phyloP scores from a whole-genome alignment of 1,140 invertebrate species.

The Vanessa atalanta region DNA sequence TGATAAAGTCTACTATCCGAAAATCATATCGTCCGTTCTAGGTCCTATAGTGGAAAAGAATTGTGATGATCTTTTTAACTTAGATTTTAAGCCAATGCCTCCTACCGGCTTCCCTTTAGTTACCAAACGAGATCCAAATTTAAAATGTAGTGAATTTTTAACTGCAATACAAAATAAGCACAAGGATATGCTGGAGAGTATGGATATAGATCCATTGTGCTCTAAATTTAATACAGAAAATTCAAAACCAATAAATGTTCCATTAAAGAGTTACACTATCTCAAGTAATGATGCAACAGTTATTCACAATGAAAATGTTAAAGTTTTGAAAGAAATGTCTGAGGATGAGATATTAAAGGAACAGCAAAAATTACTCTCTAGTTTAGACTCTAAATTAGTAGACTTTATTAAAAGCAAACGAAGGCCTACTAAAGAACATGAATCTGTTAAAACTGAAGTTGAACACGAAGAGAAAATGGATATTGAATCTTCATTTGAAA shows the following conservation, averaged over 20 bases:
- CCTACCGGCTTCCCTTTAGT: slow-evolving; percentile 60
- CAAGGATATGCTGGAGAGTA: slow-evolving; percentile 48
- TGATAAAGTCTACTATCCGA: slow-evolving; percentile 77
- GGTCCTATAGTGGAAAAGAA: slow-evolving; percentile 84
- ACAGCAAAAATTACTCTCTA: slow-evolving; percentile 84
- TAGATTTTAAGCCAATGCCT: slow-evolving; percentile 48
- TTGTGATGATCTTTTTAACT: slow-evolving; percentile 51
- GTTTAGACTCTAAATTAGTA: slow-evolving; percentile 85
- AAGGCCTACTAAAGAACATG: slow-evolving; percentile 43
- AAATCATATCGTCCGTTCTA: slow-evolving; percentile 77
- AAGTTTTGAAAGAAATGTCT: slow-evolving; percentile 85
- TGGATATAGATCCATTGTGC: slow-evolving; percentile 62
- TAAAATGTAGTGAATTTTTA: slow-evolving; percentile 47
- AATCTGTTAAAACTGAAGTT: slow-evolving; percentile 15
- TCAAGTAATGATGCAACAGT: slow-evolving; percentile 79
- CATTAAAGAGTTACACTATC: slow-evolving; percentile 80
- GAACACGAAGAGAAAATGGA: slow-evolving; percentile 50
- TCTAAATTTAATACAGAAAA: slow-evolving; percentile 13
- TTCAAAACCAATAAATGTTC: slow-evolving; percentile 50
- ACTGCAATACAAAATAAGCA: slow-evolving; percentile 47
- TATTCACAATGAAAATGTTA: slow-evolving; percentile 89
- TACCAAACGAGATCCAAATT: slow-evolving; percentile 47
- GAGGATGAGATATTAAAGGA: slow-evolving; percentile 89
- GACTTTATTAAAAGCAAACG: slow-evolving; percentile 84
- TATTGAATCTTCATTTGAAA: slow-evolving; percentile 34